Conservation (phyloP, 92 coral and sea anemone species). For the Porites evermanni region DNA sequence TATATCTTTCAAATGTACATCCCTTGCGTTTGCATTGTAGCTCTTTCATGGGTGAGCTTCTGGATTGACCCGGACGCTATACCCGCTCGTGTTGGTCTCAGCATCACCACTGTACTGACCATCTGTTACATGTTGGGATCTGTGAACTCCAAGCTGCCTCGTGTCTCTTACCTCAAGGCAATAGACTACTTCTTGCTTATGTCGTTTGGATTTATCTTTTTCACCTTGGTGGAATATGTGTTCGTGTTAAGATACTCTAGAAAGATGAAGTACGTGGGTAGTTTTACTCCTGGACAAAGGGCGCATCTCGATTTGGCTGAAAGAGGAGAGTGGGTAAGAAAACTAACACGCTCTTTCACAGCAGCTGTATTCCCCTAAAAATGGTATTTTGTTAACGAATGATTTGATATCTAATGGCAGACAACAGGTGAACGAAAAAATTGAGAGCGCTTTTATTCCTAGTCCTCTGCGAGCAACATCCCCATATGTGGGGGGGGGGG, state of each 20-base stretch:
- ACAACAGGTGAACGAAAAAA: too few species aligned
- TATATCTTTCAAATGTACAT: slow-evolving; percentile 94
- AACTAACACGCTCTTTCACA: not conserved
- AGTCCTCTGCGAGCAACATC: too few species aligned
- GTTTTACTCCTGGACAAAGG: slow-evolving; percentile 74
- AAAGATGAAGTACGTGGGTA: slow-evolving; percentile 78
- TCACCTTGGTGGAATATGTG: slow-evolving; percentile 91
- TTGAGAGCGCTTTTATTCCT: too few species aligned
- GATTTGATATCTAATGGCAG: too few species aligned
- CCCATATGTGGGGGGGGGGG: too few species aligned
- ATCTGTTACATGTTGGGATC: slow-evolving; percentile 96
- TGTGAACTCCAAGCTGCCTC: slow-evolving; percentile 90
- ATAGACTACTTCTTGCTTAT: slow-evolving; percentile 89
- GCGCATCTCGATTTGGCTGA: slow-evolving; percentile 39
- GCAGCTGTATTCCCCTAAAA: not conserved
- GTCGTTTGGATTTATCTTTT: slow-evolving; percentile 91
- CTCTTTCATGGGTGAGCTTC: slow-evolving; percentile 95
- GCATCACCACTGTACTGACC: slow-evolving; percentile 94
- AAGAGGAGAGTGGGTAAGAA: slow-evolving; percentile 74
- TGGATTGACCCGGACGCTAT: slow-evolving; percentile 96
- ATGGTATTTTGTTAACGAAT: not conserved
- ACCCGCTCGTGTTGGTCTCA: slow-evolving; percentile 96
- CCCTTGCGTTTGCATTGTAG: slow-evolving; percentile 94
- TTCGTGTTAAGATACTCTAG: slow-evolving; percentile 79
- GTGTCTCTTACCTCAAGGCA: slow-evolving; percentile 96